phyloP scores from a whole-genome alignment of 2,797 vertebrate species.

The Onychomys arenicola region DNA sequence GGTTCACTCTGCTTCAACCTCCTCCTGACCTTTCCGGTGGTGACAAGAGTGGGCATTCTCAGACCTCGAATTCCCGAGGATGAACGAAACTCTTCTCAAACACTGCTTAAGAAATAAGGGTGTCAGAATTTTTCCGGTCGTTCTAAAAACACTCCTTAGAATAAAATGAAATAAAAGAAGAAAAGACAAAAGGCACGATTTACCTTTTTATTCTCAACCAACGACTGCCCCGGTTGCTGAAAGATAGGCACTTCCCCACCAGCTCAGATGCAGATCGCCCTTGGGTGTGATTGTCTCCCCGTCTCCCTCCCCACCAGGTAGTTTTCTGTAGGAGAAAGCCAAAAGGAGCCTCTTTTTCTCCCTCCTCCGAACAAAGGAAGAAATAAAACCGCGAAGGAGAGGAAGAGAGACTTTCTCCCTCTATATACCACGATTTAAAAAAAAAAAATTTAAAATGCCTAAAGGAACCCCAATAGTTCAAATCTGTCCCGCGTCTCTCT shows the following conservation, averaged over 20 bases:
- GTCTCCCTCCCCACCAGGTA: neutral
- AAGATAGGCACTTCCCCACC: neutral
- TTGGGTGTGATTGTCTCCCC: neutral
- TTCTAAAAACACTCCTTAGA: slow-evolving; percentile 36
- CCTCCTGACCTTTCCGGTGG: neutral
- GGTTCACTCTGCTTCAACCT: neutral
- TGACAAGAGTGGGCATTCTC: neutral
- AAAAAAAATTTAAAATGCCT: neutral
- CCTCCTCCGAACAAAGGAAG: slow-evolving; percentile 31
- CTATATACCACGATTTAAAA: neutral
- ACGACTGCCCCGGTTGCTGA: neutral
- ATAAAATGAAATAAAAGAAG: slow-evolving; percentile 8
- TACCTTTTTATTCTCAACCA: slow-evolving; percentile 50
- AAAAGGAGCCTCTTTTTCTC: neutral
- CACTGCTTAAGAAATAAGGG: neutral
- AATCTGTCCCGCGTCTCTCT: neutral
- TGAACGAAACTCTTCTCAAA: neutral
- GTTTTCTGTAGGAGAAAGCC: neutral
- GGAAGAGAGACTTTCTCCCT: neutral
- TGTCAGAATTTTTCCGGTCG: neutral
- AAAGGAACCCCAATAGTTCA: neutral
- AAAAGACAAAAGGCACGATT: neutral
- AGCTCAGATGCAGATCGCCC: neutral
- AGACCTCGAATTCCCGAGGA: neutral
- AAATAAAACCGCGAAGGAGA: neutral